A percentile compares a stretch with the other conserved stretches of the same genome.
phyloP scores from a whole-genome alignment of 2,888 invertebrate species.

The Oeneis ivallda region DNA sequence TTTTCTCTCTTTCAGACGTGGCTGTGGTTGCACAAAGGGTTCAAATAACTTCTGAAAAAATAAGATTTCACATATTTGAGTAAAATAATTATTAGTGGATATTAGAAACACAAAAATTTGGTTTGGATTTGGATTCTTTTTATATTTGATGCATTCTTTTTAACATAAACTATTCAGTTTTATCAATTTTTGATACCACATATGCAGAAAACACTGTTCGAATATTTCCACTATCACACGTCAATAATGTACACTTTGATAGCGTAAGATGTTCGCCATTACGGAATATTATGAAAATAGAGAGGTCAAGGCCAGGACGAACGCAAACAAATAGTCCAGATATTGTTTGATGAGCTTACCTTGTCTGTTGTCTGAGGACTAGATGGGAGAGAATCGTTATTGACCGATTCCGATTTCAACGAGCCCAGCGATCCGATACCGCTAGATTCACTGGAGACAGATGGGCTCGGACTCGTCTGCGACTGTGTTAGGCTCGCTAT shows the following conservation, averaged over 20 bases:
- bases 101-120: too few relatives aligned
- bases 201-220: conserved; percentile 29
- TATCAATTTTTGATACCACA: background rate
- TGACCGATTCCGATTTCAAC: conserved; percentile 76
- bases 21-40: conserved; percentile 69
- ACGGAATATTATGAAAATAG: conserved; percentile 82
- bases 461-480: conserved; percentile 79
- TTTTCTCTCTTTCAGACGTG: conserved; percentile 67
- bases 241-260: conserved; percentile 66
- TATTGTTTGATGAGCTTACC: conserved; percentile 57
- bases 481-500: conserved; percentile 76
- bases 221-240: conserved; percentile 64
- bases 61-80: background rate
- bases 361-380: conserved; percentile 80
- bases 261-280: conserved; percentile 78
- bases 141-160: background rate
- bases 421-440: conserved; percentile 82
- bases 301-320: conserved; percentile 81
- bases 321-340: conserved; percentile 70
- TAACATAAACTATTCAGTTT: background rate
- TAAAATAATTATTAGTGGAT: background rate
- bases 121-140: background rate
- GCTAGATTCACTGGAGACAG: conserved; percentile 83
- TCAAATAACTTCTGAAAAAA: conserved; percentile 75
- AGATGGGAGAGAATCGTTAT: conserved; percentile 74